Conservation (phyloP, 2,797 vertebrate genomes). For the Phalanger gymnotis region DNA sequence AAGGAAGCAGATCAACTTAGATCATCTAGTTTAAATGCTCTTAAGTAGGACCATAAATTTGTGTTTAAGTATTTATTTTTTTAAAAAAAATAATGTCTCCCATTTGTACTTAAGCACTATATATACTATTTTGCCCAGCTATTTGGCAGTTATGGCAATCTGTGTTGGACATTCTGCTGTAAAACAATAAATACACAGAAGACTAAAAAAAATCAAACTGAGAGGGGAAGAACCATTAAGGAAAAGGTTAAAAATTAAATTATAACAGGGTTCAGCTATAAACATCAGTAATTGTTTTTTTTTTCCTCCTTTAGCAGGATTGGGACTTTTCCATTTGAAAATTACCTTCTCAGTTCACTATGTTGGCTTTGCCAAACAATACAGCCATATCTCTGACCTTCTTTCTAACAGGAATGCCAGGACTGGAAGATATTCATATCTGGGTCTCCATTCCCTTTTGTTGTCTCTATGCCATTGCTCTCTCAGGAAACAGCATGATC, state of each 20-base stretch:
- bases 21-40: too few species aligned
- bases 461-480: conserved; percentile 54
- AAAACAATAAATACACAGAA: too few species aligned
- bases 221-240: too few species aligned
- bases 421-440: conserved; percentile 32
- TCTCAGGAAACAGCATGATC: conserved; percentile 72
- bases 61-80: too few species aligned
- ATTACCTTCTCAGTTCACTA: conserved; percentile 54
- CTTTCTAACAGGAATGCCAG: conserved; percentile 71
- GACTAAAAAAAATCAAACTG: too few species aligned
- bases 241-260: background rate
- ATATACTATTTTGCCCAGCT: too few species aligned
- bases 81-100: too few species aligned
- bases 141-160: too few species aligned
- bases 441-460: conserved; percentile 74
- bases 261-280: background rate
- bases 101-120: too few species aligned
- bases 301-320: background rate
- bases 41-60: too few species aligned
- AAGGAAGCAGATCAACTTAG: too few species aligned
- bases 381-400: conserved; percentile 40
- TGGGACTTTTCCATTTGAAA: background rate
- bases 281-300: background rate
- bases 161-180: too few species aligned
- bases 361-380: conserved; percentile 58